Conservation (phyloP, 2,113 vertebrate species). For the Phrynocephalus versicolor region DNA sequence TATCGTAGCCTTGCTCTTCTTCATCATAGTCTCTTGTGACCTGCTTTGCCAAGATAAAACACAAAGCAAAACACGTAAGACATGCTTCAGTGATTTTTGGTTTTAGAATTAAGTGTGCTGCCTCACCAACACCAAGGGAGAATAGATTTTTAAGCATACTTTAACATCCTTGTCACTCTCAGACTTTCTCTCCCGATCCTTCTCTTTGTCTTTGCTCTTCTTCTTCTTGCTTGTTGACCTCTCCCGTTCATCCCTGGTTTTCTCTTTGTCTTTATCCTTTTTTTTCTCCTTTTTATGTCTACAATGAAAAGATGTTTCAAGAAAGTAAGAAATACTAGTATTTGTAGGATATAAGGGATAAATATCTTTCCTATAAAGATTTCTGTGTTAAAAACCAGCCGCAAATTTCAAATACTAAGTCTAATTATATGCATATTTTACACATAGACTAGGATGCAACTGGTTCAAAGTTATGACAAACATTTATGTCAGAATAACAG, state of each 20-base stretch:
- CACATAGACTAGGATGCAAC: not conserved
- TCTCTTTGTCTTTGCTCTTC: constrained; percentile 94
- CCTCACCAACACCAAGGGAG: accelerated
- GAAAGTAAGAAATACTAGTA: not conserved
- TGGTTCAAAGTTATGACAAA: not conserved
- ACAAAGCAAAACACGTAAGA: constrained; percentile 46
- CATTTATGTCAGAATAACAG: not conserved
- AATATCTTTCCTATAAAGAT: not conserved
- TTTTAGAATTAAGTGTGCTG: accelerated
- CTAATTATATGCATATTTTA: not conserved
- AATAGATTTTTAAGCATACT: constrained; percentile 76
- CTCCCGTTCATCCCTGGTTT: constrained; percentile 87
- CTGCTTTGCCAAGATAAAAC: constrained; percentile 78
- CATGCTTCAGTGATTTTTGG: constrained; percentile 7
- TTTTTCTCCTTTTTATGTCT: constrained; percentile 99
- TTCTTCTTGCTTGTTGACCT: constrained; percentile 93
- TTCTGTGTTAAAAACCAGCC: not conserved
- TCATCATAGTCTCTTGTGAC: constrained; percentile 98
- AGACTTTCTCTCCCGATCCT: constrained; percentile 89
- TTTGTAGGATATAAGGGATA: not conserved
- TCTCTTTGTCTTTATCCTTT: constrained; percentile 94
- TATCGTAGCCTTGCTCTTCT: constrained; percentile 97
- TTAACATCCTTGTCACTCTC: constrained; percentile 97
- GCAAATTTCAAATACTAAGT: not conserved
- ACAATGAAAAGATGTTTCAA: not conserved